Percentiles rank a stretch among this genome's conserved stretches.
Evolutionary conservation across 2,113 vertebrate species (phyloP).

Genomic region (Rhodinocichla rosea): DNA sequence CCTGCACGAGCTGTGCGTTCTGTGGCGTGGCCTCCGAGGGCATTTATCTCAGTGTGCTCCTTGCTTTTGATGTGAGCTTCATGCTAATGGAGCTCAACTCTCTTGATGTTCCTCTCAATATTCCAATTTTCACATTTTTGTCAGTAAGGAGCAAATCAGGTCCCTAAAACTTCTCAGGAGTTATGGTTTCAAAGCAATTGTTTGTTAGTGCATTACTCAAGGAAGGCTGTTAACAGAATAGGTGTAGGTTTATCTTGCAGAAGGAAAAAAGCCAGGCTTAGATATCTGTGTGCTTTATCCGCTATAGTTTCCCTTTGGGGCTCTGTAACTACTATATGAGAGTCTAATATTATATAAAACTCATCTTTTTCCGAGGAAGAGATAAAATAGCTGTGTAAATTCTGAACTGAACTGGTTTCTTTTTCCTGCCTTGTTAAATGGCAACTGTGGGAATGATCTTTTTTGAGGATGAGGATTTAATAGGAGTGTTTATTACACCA

Average conservation of each 20-base stretch:
- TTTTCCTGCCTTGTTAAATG: background rate
- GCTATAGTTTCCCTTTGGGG: background rate
- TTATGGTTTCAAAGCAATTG: background rate
- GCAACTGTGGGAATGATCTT: background rate
- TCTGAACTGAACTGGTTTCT: background rate
- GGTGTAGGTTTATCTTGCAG: background rate
- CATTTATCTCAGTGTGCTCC: constrained; percentile 65
- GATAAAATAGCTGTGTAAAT: background rate
- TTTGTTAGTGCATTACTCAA: background rate
- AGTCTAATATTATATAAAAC: background rate
- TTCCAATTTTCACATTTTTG: background rate
- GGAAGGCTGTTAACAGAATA: background rate
- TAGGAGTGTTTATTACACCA: background rate
- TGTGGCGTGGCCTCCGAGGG: constrained; percentile 70
- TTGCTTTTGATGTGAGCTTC: background rate
- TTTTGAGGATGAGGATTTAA: background rate
- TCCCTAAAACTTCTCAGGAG: background rate
- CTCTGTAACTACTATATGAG: background rate
- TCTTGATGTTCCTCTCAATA: background rate
- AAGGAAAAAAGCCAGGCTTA: background rate
- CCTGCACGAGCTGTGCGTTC: constrained; percentile 59
- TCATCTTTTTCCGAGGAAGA: background rate
- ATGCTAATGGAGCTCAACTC: background rate
- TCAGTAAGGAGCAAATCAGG: background rate
- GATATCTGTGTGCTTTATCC: background rate